phyloP scores from a whole-genome alignment of 2,888 invertebrate species.

The Papilio gigon region DNA sequence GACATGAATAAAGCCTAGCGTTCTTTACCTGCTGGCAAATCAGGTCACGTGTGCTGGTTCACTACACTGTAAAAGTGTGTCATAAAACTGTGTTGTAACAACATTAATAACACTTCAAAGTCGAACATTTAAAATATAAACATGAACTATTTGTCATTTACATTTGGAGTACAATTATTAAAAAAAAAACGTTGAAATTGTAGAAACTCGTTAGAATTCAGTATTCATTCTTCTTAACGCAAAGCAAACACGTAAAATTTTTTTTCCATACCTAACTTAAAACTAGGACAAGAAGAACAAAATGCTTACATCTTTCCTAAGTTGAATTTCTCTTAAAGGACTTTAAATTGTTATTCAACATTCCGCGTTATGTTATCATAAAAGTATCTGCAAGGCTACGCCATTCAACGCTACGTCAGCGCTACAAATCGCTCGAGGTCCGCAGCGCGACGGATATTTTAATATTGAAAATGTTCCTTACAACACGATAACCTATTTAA shows the following conservation, averaged over 20 bases:
- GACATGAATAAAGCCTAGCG: neutral
- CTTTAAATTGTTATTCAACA: neutral
- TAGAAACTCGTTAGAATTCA: too few species aligned
- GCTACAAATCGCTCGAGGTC: conserved; percentile 3
- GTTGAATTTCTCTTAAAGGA: too few species aligned
- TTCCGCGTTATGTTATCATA: neutral
- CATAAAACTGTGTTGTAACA: neutral
- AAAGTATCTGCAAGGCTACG: conserved; percentile 7
- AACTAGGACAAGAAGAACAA: too few species aligned
- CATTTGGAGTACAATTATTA: too few species aligned
- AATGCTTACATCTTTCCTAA: too few species aligned
- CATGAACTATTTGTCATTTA: too few species aligned
- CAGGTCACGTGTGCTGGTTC: conserved; percentile 8
- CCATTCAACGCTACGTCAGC: conserved; percentile 13
- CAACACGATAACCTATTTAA: neutral
- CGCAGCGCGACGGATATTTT: neutral
- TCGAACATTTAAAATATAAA: too few species aligned
- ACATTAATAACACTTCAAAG: neutral
- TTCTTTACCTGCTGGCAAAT: conserved; percentile 9
- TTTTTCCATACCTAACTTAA: too few species aligned
- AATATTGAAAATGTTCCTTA: neutral
- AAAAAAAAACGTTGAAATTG: too few species aligned
- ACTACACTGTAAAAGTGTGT: conserved; percentile 8
- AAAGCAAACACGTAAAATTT: too few species aligned
- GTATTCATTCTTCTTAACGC: too few species aligned